Evolutionary conservation across 2,113 vertebrate species (phyloP).

Genomic region (Psittacus erithacus): DNA sequence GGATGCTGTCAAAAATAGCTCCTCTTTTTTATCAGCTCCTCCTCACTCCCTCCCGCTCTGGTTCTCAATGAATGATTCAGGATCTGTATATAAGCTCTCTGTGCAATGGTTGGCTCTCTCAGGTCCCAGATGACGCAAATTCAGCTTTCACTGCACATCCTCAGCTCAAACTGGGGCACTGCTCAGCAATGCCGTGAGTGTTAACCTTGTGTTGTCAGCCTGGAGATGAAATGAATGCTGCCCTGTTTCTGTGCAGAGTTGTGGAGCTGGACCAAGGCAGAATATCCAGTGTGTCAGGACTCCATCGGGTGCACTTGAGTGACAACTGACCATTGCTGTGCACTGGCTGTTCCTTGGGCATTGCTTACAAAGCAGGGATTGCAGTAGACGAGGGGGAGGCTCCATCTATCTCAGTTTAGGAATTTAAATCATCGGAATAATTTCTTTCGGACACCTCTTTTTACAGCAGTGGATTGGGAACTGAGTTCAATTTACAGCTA

Average conservation of each 20-base stretch:
- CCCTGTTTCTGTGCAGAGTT: background rate
- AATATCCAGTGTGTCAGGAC: background rate
- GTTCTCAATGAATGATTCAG: slow-evolving; percentile 69
- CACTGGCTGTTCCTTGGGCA: background rate
- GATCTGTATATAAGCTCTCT: slow-evolving; percentile 33
- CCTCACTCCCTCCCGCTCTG: background rate
- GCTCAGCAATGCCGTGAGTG: background rate
- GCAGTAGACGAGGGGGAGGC: background rate
- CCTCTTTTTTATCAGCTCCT: slow-evolving; percentile 28
- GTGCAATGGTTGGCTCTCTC: slow-evolving; percentile 4
- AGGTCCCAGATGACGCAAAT: slow-evolving; percentile 64
- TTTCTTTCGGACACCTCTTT: background rate
- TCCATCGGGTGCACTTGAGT: background rate
- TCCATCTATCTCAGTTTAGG: background rate
- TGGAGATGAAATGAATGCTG: background rate
- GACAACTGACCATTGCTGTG: background rate
- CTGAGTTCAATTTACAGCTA: background rate
- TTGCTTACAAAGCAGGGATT: background rate
- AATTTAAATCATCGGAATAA: background rate
- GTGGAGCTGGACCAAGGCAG: background rate
- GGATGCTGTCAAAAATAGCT: slow-evolving; percentile 22
- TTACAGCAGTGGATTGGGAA: background rate
- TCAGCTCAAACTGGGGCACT: slow-evolving; percentile 61
- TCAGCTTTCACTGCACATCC: slow-evolving; percentile 48
- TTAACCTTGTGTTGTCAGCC: slow-evolving; percentile 51